These are phyloP conservation scores for Epirrhoe tristata DNA, from an alignment of 2,888 invertebrate species.

Conservation along the genomic window DNA sequence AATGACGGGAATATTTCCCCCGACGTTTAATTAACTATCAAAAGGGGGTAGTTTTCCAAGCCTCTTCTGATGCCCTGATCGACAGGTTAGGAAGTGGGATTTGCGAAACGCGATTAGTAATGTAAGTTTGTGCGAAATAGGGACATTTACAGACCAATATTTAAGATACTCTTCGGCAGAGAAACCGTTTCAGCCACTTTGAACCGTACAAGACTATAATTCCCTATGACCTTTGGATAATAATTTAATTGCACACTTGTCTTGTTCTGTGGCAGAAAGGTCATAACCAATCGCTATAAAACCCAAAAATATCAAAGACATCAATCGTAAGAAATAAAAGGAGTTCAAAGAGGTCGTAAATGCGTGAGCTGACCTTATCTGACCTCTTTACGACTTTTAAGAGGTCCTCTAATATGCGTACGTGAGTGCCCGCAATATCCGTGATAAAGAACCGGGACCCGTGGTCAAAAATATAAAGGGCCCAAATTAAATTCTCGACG, in stretches of 20 bases:
- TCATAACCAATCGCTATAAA: constrained; percentile 38
- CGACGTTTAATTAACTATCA: constrained; percentile 82
- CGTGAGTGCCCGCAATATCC: constrained; percentile 67
- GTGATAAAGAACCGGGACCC: constrained; percentile 64
- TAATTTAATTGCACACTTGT: constrained; percentile 8
- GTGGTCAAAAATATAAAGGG: constrained; percentile 79
- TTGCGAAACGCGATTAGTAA: not conserved
- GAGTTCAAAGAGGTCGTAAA: constrained; percentile 61
- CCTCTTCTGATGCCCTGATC: constrained; percentile 49
- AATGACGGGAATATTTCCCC: constrained; percentile 80
- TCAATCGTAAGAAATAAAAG: constrained; percentile 56
- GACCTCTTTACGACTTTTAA: constrained; percentile 74
- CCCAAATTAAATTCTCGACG: constrained; percentile 78
- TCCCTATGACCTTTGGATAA: not conserved
- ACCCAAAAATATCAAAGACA: constrained; percentile 43
- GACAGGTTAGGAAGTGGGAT: constrained; percentile 24
- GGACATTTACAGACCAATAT: no score
- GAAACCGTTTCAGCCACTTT: not conserved
- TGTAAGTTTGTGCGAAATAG: not conserved
- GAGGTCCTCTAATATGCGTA: constrained; percentile 74
- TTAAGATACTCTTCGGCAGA: no score
- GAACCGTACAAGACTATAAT: not conserved
- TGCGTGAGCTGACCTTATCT: constrained; percentile 59
- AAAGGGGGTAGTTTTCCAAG: constrained; percentile 63
- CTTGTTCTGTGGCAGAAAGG: constrained; percentile 17